phyloP scores from a whole-genome alignment of 2,113 vertebrate genomes.

The Ancistrus triradiatus region DNA sequence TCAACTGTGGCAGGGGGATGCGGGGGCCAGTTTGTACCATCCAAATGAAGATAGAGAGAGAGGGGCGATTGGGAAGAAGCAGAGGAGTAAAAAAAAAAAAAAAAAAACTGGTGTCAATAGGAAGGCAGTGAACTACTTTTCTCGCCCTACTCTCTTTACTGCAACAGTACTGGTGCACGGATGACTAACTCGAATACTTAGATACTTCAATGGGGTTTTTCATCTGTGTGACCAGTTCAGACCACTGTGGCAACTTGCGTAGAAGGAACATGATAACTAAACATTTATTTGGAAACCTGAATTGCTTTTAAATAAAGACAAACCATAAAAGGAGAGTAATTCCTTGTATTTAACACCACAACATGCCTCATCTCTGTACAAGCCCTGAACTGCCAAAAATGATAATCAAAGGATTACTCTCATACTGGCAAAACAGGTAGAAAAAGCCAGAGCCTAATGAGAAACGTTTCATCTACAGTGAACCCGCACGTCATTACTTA shows the following conservation, averaged over 20 bases:
- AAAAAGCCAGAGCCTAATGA: conserved; percentile 17
- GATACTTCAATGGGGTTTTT: conserved; percentile 12
- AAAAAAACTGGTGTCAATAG: conserved; percentile 83
- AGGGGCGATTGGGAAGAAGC: conserved; percentile 78
- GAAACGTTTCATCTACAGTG: too few species aligned
- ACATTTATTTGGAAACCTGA: too few species aligned
- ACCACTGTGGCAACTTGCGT: conserved; percentile 34
- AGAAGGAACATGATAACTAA: background rate
- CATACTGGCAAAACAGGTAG: conserved; percentile 2
- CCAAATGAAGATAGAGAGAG: conserved; percentile 75
- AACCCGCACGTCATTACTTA: conserved; percentile 23
- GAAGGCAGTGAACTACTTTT: conserved; percentile 56
- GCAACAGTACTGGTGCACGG: conserved; percentile 27
- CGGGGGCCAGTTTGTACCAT: conserved; percentile 75
- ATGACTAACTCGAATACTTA: conserved; percentile 12
- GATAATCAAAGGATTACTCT: conserved; percentile 13
- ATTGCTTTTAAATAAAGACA: background rate
- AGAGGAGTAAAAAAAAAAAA: conserved; percentile 87
- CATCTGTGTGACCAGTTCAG: background rate
- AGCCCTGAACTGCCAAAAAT: background rate
- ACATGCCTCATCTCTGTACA: conserved; percentile 49
- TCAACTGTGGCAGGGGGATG: conserved; percentile 85
- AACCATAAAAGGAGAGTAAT: background rate
- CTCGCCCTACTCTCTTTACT: conserved; percentile 28
- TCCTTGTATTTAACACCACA: conserved; percentile 38